Evolutionary conservation across 30 jellyfish, hydroid and myxozoan species (phyloP), one percentile per base, ranked within the genome.

Genomic region (Aurelia aurita): DNA sequence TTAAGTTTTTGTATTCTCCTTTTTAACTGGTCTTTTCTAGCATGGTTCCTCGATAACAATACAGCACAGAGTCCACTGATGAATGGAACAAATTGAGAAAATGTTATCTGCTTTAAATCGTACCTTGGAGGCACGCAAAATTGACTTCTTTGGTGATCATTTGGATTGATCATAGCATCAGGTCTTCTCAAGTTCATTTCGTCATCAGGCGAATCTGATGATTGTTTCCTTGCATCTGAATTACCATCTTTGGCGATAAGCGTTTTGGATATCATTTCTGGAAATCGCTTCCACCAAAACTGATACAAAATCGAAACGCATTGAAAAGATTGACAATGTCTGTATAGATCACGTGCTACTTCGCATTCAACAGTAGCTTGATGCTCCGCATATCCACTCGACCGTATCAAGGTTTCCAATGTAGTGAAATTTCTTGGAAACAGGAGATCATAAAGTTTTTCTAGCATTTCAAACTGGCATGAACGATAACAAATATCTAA

Each of bases 271-370:
- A 61, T 12, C 47, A 77, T 32, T 21, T 57, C 5, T 31, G 91
- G 85, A 49, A 82, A 82, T 60, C 60, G 65, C 51, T 65, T 51
- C 95, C 95, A 86, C 95, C 95, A 86, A 55, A 66, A 64, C 47
- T 73, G 77, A 64, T 55, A 74, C 73, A 86, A 29, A 28, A 66
- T 29, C 6, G 95, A 27, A 1, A 70, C 35, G 31, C 53, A 20
- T 35, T 74, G 69, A 55, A 25, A 75, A 6, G 89, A 83, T 18
- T 35, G 43, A 25, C 66, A 58, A 55, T 74, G 35, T 26, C 75
- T 21, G 58, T 60, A 86, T 5, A 64, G 10, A 5, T 45, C 74
- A n/a, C 31, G 19, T 5, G 12, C 22, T 0, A 4, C 67, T 22
- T 15, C 47, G 22, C 34, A 9, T 15, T 57, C 66, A 5, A 5